A percentile compares a stretch with the other conserved stretches of the same genome.
phyloP scores from a whole-genome alignment of 1,140 invertebrate species.

The Bombyx mandarina region DNA sequence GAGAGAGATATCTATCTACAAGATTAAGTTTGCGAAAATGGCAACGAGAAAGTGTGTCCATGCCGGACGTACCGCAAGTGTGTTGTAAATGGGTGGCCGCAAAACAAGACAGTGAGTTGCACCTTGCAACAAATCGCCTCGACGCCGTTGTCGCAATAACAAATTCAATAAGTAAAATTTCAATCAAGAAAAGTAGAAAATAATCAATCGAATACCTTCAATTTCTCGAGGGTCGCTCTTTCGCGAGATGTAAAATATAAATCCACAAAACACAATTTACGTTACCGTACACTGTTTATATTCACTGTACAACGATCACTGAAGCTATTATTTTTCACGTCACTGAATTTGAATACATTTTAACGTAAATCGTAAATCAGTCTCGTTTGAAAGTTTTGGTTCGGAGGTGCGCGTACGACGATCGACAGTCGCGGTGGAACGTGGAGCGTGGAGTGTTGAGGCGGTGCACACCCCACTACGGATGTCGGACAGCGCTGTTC shows the following conservation, averaged over 20 bases:
- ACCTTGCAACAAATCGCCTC: constrained; percentile 27
- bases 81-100: constrained; percentile 42
- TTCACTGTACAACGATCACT: constrained; percentile 8
- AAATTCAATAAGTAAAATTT: constrained; percentile 5
- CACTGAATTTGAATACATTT: constrained; percentile 51
- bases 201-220: constrained; percentile 42
- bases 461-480: constrained; percentile 38
- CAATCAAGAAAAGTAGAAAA: constrained; percentile 18
- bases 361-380: constrained; percentile 36
- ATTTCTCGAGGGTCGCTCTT: constrained; percentile 23
- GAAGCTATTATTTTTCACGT: constrained; percentile 32
- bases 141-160: constrained; percentile 19
- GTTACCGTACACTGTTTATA: constrained; percentile 25
- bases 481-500: constrained; percentile 10
- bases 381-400: constrained; percentile 22
- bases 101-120: constrained; percentile 28
- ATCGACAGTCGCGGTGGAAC: constrained; percentile 29
- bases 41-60: constrained; percentile 19
- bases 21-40: constrained; percentile 9
- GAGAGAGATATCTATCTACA: background rate
- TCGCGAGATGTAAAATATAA: constrained; percentile 14
- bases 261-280: constrained; percentile 15
- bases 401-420: constrained; percentile 33
- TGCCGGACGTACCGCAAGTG: constrained; percentile 26
- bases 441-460: constrained; percentile 33